Conservation (phyloP, 1,140 invertebrate genomes). For the Caenorhabditis inopinata region DNA sequence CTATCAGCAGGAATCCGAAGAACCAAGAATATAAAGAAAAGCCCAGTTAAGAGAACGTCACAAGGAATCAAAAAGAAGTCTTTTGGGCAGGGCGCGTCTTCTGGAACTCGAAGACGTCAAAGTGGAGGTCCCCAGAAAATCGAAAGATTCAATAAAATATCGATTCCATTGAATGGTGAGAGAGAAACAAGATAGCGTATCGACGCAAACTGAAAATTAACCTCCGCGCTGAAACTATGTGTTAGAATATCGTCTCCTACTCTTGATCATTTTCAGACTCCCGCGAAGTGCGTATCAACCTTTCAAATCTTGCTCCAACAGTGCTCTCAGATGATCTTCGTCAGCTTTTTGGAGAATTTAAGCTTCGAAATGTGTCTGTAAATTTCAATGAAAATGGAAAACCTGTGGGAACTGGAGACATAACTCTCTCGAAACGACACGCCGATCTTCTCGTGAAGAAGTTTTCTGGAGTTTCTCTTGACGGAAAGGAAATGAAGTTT, state of each 20-base stretch:
- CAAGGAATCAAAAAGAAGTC: not conserved
- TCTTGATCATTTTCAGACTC: not conserved
- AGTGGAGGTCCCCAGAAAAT: not conserved
- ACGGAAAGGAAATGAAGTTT: constrained; percentile 18
- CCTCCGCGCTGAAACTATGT: too few species aligned
- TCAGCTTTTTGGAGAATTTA: constrained; percentile 34
- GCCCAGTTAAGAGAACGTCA: not conserved
- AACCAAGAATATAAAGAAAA: not conserved
- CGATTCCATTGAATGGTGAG: constrained; percentile 13
- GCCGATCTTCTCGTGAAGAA: constrained; percentile 8
- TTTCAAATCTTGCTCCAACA: constrained; percentile 40
- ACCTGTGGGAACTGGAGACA: constrained; percentile 36
- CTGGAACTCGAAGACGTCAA: not conserved
- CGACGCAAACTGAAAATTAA: too few species aligned
- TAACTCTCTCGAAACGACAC: constrained; percentile 29
- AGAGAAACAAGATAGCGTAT: not conserved
- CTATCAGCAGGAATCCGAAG: constrained; percentile 6
- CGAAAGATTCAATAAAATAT: too few species aligned
- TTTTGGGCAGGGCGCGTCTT: too few species aligned
- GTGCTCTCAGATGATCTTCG: constrained; percentile 40
- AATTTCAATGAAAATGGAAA: constrained; percentile 41
- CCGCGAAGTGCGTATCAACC: constrained; percentile 40
- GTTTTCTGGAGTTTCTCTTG: constrained; percentile 41
- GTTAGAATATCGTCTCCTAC: too few species aligned
- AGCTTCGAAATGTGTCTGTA: constrained; percentile 17